Evolutionary conservation across 2,888 invertebrate genomes (phyloP), one percentile per base, ranked within the genome.

Genomic region (Biston stratarius): DNA sequence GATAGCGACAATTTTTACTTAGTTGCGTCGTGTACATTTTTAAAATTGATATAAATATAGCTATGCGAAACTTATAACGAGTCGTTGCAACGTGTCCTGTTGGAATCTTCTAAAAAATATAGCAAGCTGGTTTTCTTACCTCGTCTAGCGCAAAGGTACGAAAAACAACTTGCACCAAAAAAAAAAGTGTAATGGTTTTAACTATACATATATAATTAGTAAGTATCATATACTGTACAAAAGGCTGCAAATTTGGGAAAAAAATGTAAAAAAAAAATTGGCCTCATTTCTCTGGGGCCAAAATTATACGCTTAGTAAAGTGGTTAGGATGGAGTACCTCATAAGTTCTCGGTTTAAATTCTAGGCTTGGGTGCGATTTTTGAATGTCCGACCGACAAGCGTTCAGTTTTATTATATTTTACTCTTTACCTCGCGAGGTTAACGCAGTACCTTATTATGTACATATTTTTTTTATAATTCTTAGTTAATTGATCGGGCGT

Each of bases 161-260:
- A 80, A 84, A 85, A 82, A 78, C 69, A 68, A 68, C 72, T 79
- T 78, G 84, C 88, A 85, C 85, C 70, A 74, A 77, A 89, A 90
- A 88, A 88, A 85, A 74, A 81, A 24, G 24, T 82, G 81, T 87
- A 86, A 88, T 83, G 81, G 86, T 89, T 90, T 90, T 89, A 91
- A 89, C 91, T 91, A 90, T 89, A 89, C 88, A 89, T 90, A 86
- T 89, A 84, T 87, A 85, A 86, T 86, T 90, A 89, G 90, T 91
- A 91, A 92, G 90, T 91, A 92, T 91, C 90, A 89, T 91, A 91
- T 91, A 91, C 91, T 92, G 90, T 92, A 91, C 90, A 90, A 91
- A 92, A 89, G 89, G 90, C 88, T 88, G 88, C 88, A 88, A 88
- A 86, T 87, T 88, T 87, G 88, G 83, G 86, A 88, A 88, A 83